A percentile compares a stretch with the other conserved stretches of the same genome.
Conservation (phyloP, 1,140 invertebrate genomes). For the Drosophila guanche region DNA sequence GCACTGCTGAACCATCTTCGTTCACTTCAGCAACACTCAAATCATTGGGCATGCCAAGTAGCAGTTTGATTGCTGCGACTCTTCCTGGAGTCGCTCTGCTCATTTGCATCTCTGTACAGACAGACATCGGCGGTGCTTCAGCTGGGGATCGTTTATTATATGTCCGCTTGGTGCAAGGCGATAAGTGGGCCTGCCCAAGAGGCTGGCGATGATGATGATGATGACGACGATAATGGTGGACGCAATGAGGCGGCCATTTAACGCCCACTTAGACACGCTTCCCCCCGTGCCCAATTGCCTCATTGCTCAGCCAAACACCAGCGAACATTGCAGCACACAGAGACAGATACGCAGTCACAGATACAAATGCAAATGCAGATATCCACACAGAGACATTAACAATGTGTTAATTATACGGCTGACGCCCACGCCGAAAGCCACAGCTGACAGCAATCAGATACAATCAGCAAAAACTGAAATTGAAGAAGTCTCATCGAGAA, state of each 20-base stretch:
- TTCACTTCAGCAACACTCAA: too few species aligned
- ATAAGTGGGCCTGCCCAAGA: conserved; percentile 40
- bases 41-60: too few species aligned
- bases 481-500: conserved; percentile 16
- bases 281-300: conserved; percentile 27
- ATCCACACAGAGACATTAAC: conserved; percentile 9
- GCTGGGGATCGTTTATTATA: conserved; percentile 7
- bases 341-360: background rate
- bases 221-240: conserved; percentile 19
- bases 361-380: conserved; percentile 10
- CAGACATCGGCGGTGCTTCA: background rate
- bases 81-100: background rate
- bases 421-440: conserved; percentile 32
- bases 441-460: conserved; percentile 7
- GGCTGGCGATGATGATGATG: conserved; percentile 27
- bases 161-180: conserved; percentile 1
- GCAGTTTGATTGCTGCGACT: conserved; percentile 5
- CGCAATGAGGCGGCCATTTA: conserved; percentile 60
- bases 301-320: conserved; percentile 48
- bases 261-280: conserved; percentile 62
- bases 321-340: conserved; percentile 1
- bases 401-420: conserved; percentile 53
- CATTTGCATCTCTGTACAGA: conserved; percentile 8
- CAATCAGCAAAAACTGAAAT: conserved; percentile 37
- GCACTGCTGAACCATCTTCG: too few species aligned